Percentiles rank a stretch among this genome's conserved stretches.
phyloP scores from a whole-genome alignment of 2,797 vertebrate species.

The Lophotriccus pileatus region DNA sequence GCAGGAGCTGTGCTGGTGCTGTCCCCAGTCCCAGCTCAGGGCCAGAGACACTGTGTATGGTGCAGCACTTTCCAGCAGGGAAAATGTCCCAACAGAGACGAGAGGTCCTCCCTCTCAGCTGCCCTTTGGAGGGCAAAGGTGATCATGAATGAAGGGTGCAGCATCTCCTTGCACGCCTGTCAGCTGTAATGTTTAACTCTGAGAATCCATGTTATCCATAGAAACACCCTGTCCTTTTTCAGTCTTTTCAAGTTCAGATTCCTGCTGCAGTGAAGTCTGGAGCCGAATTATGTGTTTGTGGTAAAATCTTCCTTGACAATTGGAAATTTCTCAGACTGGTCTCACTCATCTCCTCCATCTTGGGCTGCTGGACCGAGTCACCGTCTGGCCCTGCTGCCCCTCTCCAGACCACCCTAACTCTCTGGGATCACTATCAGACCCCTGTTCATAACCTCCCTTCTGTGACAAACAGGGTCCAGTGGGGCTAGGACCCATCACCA shows the following conservation, averaged over 20 bases:
- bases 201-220: fast-evolving
- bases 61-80: background rate
- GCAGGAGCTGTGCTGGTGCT: background rate
- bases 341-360: background rate
- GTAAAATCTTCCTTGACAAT: background rate
- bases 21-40: fast-evolving
- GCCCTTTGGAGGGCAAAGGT: background rate
- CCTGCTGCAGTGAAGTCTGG: background rate
- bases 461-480: fast-evolving
- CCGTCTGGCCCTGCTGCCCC: fast-evolving
- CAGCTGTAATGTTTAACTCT: background rate
- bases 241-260: background rate
- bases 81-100: fast-evolving
- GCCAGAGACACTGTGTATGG: background rate
- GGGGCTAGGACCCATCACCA: fast-evolving
- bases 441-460: background rate
- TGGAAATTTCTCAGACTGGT: background rate
- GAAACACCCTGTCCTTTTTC: background rate
- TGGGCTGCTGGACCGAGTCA: background rate
- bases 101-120: fast-evolving
- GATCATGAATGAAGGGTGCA: background rate
- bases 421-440: fast-evolving
- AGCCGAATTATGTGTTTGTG: background rate
- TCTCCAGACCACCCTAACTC: background rate
- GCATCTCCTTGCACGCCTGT: background rate